Base-by-base conservation (phyloP, 2,888 invertebrate genomes). In the Pherbina coryleti region DNA sequence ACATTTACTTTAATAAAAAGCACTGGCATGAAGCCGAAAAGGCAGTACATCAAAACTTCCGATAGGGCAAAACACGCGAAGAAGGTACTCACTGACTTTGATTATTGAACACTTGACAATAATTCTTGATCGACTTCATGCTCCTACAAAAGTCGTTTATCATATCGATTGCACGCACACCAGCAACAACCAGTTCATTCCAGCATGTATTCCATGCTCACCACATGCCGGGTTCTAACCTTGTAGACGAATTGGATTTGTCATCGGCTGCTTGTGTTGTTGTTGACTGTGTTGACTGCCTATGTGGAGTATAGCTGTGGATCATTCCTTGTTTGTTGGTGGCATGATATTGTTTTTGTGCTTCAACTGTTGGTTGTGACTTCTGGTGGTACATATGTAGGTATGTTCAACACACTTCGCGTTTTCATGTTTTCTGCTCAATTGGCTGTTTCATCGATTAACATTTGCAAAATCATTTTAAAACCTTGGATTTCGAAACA, bases 101-200 rank as follows among this genome's bases (percentile, higher is more conserved):
- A 19, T 34, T 19, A 44, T 67, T 49, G 67, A 34, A 22, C 57
- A 55, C 71, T 57, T 60, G 72, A 73, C 72, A 60, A 60, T 60
- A 73, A 73, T 73, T 73, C 60, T 28, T 73, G 49, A 73, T 60
- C 37, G 60, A 60, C 25, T 57, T 22, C n/a, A 44, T 25, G 70
- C 78, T 80, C 76, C 78, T 80, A 80, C 69, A 70, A 80, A 79
- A 81, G 80, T 80, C 79, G 76, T 81, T 80, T 80, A 76, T 81
- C 80, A 81, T 80, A 81, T 80, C 79, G 81, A 81, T 78, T 80
- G 81, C 78, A 78, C 11, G n/a, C 22, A 28, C 44, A 19, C n/a
- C 17, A n/a, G 67, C 37, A 19, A n/a, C 49, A 34, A 11, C 7
- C 19, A 11, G 69, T 8, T 37, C 49, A 19, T 8, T 22, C 3